A percentile compares a stretch with the other conserved stretches of the same genome.
Evolutionary conservation across 2,888 invertebrate genomes (phyloP).

Genomic region (Tromatobia lineatoria): DNA sequence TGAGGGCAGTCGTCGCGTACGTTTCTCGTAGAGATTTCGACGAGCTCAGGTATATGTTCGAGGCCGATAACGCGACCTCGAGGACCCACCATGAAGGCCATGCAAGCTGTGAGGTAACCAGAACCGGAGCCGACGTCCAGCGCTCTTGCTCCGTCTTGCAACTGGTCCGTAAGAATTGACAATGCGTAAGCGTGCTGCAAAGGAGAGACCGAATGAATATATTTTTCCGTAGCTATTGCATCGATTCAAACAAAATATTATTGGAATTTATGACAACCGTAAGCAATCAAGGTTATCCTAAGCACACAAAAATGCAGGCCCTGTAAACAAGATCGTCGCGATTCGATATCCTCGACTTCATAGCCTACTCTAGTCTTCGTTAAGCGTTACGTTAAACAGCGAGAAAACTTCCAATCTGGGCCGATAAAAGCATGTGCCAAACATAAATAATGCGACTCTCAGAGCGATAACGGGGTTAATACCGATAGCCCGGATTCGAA

Average conservation of each 20-base stretch:
- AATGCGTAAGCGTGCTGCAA: conserved; percentile 96
- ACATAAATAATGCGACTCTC: conserved; percentile 49
- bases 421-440: conserved; percentile 63
- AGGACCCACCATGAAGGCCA: conserved; percentile 87
- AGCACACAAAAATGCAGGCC: not conserved
- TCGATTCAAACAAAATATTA: not conserved
- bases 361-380: conserved; percentile 12
- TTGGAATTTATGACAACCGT: not conserved
- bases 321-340: conserved; percentile 27
- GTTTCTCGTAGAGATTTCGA: conserved; percentile 86
- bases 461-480: conserved; percentile 71
- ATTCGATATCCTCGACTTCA: conserved; percentile 23
- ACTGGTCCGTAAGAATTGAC: conserved; percentile 92
- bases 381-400: conserved; percentile 11
- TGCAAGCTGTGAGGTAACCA: conserved; percentile 87
- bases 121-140: conserved; percentile 88
- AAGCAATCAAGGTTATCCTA: conserved; percentile 11
- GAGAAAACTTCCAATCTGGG: conserved; percentile 70
- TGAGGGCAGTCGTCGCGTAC: conserved; percentile 82
- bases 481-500: conserved; percentile 72
- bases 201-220: conserved; percentile 28
- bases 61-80: conserved; percentile 86
- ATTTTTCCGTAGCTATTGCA: not conserved
- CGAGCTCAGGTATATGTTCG: conserved; percentile 87
- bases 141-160: conserved; percentile 86